Conservation (phyloP, 2,797 vertebrate species). For the Hafferia zeledoni region DNA sequence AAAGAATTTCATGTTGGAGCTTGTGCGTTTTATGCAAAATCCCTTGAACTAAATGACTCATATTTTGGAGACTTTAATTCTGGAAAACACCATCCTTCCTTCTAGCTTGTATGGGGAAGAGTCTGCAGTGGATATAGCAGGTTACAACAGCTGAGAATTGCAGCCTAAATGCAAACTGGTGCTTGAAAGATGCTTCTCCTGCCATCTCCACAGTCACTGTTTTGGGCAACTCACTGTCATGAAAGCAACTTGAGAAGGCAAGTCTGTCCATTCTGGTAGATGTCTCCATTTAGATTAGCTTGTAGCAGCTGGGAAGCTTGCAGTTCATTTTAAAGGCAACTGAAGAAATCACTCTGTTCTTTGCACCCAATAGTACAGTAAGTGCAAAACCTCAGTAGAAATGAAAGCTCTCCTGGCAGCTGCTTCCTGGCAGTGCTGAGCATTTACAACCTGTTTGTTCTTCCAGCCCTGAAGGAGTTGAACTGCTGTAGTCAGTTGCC, state of each 20-base stretch:
- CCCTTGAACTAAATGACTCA: not conserved
- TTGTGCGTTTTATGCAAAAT: not conserved
- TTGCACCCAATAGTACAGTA: not conserved
- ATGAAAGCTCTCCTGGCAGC: not conserved
- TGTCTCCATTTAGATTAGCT: not conserved
- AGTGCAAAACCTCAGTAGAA: not conserved
- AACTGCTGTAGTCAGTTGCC: not conserved
- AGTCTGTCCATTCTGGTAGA: not conserved
- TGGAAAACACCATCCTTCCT: not conserved
- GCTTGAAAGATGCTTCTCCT: not conserved
- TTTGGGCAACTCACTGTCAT: not conserved
- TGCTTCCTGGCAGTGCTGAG: not conserved
- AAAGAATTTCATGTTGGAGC: not conserved
- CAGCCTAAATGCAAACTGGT: not conserved
- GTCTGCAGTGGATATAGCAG: not conserved
- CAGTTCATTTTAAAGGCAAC: not conserved
- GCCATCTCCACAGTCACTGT: not conserved
- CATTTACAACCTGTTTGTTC: not conserved
- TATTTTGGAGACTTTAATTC: not conserved
- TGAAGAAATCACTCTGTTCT: not conserved
- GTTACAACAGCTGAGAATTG: not conserved
- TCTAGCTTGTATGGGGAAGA: not conserved
- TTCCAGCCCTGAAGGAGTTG: not conserved
- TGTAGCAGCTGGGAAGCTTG: not conserved
- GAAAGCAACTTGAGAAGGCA: not conserved